Evolutionary conservation across 1,140 invertebrate genomes (phyloP).

Genomic region (Drosophila elegans): DNA sequence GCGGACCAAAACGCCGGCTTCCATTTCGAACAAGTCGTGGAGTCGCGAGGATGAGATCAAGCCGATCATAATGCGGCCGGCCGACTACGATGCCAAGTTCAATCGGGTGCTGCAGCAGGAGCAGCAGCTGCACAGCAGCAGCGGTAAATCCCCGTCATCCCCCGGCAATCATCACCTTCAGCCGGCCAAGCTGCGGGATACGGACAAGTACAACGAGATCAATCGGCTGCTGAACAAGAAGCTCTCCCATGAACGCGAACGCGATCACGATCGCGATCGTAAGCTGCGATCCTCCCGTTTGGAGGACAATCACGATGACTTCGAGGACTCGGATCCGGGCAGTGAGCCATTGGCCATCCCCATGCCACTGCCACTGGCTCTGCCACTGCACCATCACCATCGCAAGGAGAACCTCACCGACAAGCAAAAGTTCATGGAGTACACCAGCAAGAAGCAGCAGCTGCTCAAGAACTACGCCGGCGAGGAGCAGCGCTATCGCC

Average conservation of each 20-base stretch:
- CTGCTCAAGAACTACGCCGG: conserved; percentile 51
- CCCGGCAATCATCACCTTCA: not conserved
- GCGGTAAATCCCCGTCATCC: conserved; percentile 3
- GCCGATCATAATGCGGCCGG: conserved; percentile 77
- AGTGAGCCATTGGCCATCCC: conserved; percentile 29
- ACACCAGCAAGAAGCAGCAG: conserved; percentile 69
- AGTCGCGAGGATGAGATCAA: conserved; percentile 80
- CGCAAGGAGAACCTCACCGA: conserved; percentile 82
- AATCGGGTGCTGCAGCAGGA: conserved; percentile 77
- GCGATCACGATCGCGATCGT: conserved; percentile 15
- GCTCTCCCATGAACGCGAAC: conserved; percentile 45
- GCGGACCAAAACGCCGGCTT: conserved; percentile 65
- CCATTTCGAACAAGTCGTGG: conserved; percentile 61
- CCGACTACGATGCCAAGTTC: conserved; percentile 82
- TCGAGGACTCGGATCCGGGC: conserved; percentile 66
- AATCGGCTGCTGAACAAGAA: conserved; percentile 79
- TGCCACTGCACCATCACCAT: conserved; percentile 32
- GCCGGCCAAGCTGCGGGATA: conserved; percentile 61
- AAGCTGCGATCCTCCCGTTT: conserved; percentile 51
- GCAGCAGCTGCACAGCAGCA: conserved; percentile 32
- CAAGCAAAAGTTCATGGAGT: conserved; percentile 82
- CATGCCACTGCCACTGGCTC: conserved; percentile 9
- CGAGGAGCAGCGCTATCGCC: conserved; percentile 74
- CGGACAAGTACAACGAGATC: conserved; percentile 79
- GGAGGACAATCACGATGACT: conserved; percentile 64